Evolutionary conservation across 2,888 invertebrate species (phyloP).

Genomic region (Lasioglossum oenotherae): DNA sequence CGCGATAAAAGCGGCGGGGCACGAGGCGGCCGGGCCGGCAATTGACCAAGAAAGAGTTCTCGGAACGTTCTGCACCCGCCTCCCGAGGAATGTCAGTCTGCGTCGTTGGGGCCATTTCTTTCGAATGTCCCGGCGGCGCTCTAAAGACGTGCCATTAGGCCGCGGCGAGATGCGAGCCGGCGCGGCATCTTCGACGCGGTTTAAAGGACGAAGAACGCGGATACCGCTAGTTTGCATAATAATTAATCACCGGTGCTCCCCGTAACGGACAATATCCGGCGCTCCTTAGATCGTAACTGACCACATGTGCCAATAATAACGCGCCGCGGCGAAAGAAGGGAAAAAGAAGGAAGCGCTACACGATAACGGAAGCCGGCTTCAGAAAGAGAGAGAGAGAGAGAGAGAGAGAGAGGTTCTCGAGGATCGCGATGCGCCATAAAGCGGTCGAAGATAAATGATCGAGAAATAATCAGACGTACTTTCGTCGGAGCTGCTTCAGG

Average conservation of each 20-base stretch:
- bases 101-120: conserved; percentile 33
- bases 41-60: conserved; percentile 30
- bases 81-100: background rate
- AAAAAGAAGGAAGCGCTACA: background rate
- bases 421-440: conserved; percentile 1
- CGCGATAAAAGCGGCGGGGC: background rate
- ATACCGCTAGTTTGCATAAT: conserved; percentile 79
- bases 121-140: conserved; percentile 26
- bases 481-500: background rate
- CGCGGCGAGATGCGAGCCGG: conserved; percentile 18
- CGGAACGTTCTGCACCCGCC: conserved; percentile 13
- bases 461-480: background rate
- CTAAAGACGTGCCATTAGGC: conserved; percentile 44
- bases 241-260: conserved; percentile 79
- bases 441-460: background rate
- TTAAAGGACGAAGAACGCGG: conserved; percentile 62
- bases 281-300: conserved; percentile 60
- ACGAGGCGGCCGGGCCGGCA: conserved; percentile 2
- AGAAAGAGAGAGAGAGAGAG: too few relatives aligned
- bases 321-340: background rate
- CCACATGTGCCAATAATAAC: conserved; percentile 59
- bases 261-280: conserved; percentile 81
- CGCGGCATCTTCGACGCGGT: conserved; percentile 43
- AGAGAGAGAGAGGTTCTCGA: background rate
- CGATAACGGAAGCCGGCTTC: background rate